Evolutionary conservation across 2,797 vertebrate genomes (phyloP).

Genomic region (Hydrolagus colliei): DNA sequence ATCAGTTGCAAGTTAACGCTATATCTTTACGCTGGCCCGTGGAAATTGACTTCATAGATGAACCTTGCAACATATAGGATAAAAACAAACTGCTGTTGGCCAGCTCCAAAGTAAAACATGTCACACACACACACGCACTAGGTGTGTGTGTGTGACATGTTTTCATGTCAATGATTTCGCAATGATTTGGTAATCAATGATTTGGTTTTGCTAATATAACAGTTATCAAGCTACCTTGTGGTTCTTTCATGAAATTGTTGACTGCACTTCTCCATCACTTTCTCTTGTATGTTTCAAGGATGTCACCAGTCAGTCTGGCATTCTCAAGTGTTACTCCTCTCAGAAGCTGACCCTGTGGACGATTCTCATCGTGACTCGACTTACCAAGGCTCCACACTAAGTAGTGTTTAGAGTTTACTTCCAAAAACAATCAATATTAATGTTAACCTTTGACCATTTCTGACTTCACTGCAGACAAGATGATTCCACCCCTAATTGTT

Average conservation of each 20-base stretch:
- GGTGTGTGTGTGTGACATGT: no score
- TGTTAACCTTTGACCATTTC: neutral
- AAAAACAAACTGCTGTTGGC: neutral
- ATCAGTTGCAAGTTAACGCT: neutral
- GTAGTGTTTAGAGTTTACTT: neutral
- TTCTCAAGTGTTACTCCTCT: neutral
- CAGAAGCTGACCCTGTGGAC: neutral
- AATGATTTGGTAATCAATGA: no score
- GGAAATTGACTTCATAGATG: neutral
- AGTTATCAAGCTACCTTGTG: no score
- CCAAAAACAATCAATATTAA: neutral
- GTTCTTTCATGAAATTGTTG: no score
- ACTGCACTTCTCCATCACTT: neutral
- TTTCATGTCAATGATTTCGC: no score
- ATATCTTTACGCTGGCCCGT: neutral
- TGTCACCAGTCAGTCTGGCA: neutral
- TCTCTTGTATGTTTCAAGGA: neutral
- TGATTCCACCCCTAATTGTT: neutral
- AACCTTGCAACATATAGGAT: neutral
- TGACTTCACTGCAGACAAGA: neutral
- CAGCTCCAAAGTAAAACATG: no score
- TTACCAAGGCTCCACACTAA: neutral
- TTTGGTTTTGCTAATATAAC: no score
- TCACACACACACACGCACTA: no score
- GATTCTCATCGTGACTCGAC: neutral